Evolutionary conservation across 2,113 vertebrate species (phyloP), one percentile per base, ranked within the genome.

Genomic region (Boleophthalmus pectinirostris): DNA sequence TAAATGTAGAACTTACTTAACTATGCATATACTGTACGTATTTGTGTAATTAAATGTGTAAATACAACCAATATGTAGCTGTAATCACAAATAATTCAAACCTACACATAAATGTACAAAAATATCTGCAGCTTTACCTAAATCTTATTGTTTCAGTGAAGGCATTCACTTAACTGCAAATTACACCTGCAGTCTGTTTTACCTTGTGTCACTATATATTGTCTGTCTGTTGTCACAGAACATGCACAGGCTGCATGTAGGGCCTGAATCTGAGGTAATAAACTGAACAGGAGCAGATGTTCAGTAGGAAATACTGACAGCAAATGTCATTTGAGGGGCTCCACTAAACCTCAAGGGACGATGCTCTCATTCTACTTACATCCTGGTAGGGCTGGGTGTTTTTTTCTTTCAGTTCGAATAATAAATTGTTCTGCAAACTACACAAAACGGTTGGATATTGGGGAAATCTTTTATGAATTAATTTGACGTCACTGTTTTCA

Each of bases 291-390:
- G 33, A 64, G 10, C 61, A 64, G 61, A n/a, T 64, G 61, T 64
- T 33, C 33, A 35, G 16, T n/a, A 49, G 60, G 18, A 74, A 53
- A 72, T 20, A 47, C 21, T 69, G 18, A 58, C 13, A 56, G 4
- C 56, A 14, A 60, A 25, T 33, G 57, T 24, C 15, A 67, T 38
- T 74, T 29, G 21, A 54, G 6, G 3, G 21, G 38, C 68, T 78
- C 68, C 51, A 79, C 82, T 78, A 83, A 82, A 73, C 29, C 54
- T 20, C 0, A 9, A 49, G 63, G 70, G 20, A 54, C 20, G 56
- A 35, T 71, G 70, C 70, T 74, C 38, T 46, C 72, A n/a, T 53
- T 23, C 68, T 74, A 72, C 71, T 81, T 72, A 76, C 49, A 75
- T 69, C 61, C 69, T 74, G 64, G 73, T 25, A 51, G n/a, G 51